These are phyloP conservation scores for Oscheius sp. DNA, from an alignment of 2,888 invertebrate genomes.

Conservation along the genomic window DNA sequence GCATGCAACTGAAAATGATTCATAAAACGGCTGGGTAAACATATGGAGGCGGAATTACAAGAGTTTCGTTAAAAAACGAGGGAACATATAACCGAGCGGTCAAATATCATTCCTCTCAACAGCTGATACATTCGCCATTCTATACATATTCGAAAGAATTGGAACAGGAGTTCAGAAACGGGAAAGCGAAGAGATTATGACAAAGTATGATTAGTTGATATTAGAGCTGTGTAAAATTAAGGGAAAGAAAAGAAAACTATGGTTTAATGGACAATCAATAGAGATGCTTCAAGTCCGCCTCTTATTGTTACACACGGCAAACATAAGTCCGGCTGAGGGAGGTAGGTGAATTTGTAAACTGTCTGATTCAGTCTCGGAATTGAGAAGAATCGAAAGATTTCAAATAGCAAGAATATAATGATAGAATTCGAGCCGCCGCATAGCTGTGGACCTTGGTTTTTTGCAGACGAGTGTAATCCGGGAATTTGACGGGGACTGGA, in stretches of 20 bases:
- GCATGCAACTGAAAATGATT: constrained; percentile 16
- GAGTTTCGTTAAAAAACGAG: not conserved
- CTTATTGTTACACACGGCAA: constrained; percentile 28
- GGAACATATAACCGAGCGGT: too few relatives aligned
- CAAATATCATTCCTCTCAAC: too few relatives aligned
- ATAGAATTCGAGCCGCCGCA: not conserved
- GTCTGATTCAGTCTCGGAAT: not conserved
- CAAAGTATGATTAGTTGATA: not conserved
- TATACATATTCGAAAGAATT: too few relatives aligned
- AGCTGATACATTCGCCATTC: too few relatives aligned
- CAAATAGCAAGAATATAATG: not conserved
- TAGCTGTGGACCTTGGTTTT: not conserved
- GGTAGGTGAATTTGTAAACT: not conserved
- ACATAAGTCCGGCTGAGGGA: constrained; percentile 21
- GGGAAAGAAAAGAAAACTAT: not conserved
- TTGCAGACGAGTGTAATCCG: constrained; percentile 15
- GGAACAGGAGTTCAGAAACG: not conserved
- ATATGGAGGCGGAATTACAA: not conserved
- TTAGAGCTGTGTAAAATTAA: not conserved
- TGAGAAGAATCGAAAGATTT: not conserved
- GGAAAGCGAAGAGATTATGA: not conserved
- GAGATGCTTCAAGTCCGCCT: constrained; percentile 13
- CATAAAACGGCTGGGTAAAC: not conserved
- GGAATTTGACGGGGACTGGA: constrained; percentile 12
- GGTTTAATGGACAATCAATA: constrained; percentile 24